Evolutionary conservation across 1,140 invertebrate species (phyloP), one percentile per base, ranked within the genome.

Genomic region (Panagrolaimus sp.): DNA sequence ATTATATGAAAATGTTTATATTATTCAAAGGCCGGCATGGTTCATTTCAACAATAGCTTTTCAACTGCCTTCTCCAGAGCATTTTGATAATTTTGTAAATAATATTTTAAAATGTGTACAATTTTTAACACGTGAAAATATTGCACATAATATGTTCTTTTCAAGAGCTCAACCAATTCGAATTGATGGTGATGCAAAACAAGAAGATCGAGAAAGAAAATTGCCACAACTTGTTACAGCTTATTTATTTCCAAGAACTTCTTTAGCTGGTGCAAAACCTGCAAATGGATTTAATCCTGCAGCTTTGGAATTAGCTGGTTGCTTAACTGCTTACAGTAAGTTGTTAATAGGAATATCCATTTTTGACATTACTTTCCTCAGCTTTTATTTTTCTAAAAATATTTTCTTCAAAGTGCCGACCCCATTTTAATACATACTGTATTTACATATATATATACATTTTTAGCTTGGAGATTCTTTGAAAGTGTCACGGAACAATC

Each of bases 71-170:
- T 47, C 47, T 44, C 26, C 43, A 9, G 58, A 68, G 14, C 44
- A 73, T 45, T 78, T 83, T 55, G 79, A 81, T 52, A 58, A 28
- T 14, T 80, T 82, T 63, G 66, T 76, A 38, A 73, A 46, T 68
- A 68, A 74, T 43, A 44, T 14, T 83, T 10, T 46, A 45, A 74
- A 69, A 47, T 78, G 73, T 47, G 77, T 70, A 9, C 64, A 77
- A 26, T 75, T 82, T 45, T 63, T 82, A 43, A 79, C 75, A 32
- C 44, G 55, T n/a, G 24, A 76, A 28, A 77, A 76, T 24, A 68
- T 83, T 21, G 78, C 80, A 43, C 81, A 82, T 68, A 82, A 82
- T 70, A 28, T 82, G 15, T 82, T 82, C 55, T 74, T 83, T 26
- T 70, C 76, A 5, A 43, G 80, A 45, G 78, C 80, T 12, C 78